Evolutionary conservation across 2,888 invertebrate species (phyloP).

Genomic region (Amitus sp.): DNA sequence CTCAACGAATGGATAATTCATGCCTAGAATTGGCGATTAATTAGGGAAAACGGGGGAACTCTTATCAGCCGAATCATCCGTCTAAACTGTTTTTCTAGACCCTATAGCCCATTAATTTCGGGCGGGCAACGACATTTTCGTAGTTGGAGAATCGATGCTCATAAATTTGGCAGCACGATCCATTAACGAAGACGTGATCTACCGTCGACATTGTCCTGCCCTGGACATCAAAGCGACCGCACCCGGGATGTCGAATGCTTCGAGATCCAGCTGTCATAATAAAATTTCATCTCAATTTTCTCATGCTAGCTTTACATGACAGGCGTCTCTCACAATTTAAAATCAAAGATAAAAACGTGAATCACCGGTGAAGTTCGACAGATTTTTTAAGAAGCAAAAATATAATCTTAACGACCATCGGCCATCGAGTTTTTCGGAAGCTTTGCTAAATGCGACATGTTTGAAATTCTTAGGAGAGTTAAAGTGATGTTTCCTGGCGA

Average conservation of each 20-base stretch:
- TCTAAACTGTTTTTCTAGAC: constrained; percentile 33
- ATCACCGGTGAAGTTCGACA: not conserved
- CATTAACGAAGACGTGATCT: constrained; percentile 30
- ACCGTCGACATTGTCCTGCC: constrained; percentile 20
- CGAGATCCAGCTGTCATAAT: constrained; percentile 28
- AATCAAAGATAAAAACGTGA: not conserved
- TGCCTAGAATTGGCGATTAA: too few species aligned
- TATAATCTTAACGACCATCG: not conserved
- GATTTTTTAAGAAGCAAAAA: constrained; percentile 1
- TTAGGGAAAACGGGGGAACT: too few species aligned
- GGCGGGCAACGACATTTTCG: constrained; percentile 15
- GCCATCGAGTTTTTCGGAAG: not conserved
- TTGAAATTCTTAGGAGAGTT: too few species aligned
- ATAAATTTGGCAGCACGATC: constrained; percentile 14
- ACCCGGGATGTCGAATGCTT: constrained; percentile 11
- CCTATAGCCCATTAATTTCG: constrained; percentile 30
- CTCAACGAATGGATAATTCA: too few species aligned
- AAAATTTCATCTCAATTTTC: constrained; percentile 30
- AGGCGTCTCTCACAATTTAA: constrained; percentile 4
- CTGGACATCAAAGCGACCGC: constrained; percentile 28
- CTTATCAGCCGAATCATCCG: constrained; percentile 2
- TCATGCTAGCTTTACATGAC: constrained; percentile 1
- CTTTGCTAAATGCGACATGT: too few species aligned
- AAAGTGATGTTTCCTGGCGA: not conserved
- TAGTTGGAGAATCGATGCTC: constrained; percentile 29